Conservation (phyloP, 2,797 vertebrate species). For the Kryptopterus vitreolus region DNA sequence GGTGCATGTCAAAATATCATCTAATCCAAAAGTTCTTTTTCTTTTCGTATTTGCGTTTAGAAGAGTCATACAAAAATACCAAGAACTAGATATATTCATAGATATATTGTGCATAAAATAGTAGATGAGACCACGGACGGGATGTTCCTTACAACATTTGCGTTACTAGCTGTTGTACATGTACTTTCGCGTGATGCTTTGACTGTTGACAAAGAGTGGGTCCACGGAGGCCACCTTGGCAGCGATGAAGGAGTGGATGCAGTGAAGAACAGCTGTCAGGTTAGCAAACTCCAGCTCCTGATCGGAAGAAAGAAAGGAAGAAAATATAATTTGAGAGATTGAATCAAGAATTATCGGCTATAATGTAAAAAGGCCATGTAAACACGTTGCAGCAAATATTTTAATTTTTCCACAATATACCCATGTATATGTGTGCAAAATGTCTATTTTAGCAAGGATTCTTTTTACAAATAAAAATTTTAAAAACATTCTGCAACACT, state of each 20-base stretch:
- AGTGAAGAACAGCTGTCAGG: slow-evolving; percentile 88
- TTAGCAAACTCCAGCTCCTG: slow-evolving; percentile 93
- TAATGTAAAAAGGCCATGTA: neutral
- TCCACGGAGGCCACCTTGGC: slow-evolving; percentile 94
- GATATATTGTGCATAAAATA: slow-evolving; percentile 76
- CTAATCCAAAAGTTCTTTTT: slow-evolving; percentile 50
- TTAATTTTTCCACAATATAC: neutral
- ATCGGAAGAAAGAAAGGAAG: neutral
- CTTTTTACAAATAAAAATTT: neutral
- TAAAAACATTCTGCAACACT: too few relatives aligned
- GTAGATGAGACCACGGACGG: slow-evolving; percentile 71
- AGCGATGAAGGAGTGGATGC: slow-evolving; percentile 91
- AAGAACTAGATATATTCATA: slow-evolving; percentile 69
- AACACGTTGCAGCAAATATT: neutral
- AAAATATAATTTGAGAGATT: neutral
- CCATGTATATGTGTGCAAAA: neutral
- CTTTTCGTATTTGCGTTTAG: slow-evolving; percentile 57
- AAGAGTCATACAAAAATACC: slow-evolving; percentile 83
- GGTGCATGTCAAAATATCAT: slow-evolving; percentile 59
- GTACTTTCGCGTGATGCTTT: slow-evolving; percentile 80
- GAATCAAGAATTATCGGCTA: neutral
- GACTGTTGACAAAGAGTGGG: slow-evolving; percentile 84
- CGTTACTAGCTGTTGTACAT: slow-evolving; percentile 75
- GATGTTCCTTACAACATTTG: slow-evolving; percentile 59
- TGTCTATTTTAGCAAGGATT: neutral